Conservation (phyloP, 92 coral and sea anemone species). For the Palythoa heliodiscus region DNA sequence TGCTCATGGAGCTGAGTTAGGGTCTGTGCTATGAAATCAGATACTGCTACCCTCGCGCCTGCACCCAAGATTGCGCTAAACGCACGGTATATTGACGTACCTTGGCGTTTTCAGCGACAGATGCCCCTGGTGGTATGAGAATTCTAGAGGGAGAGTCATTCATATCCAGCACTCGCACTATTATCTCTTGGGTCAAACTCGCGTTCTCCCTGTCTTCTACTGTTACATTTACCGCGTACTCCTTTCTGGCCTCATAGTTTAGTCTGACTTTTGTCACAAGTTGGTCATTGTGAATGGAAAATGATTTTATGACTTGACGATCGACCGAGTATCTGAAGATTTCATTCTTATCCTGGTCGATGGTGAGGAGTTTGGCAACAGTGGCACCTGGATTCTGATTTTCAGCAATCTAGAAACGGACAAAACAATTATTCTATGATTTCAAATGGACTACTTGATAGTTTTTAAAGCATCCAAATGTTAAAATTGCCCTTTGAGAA, state of each 20-base stretch:
- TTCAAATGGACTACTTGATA: too few relatives aligned
- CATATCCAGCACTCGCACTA: slow-evolving; percentile 59
- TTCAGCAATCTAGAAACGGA: slow-evolving; percentile 52
- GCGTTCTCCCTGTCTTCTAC: slow-evolving; percentile 64
- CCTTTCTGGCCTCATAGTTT: slow-evolving; percentile 51
- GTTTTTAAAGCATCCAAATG: too few relatives aligned
- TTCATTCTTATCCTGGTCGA: slow-evolving; percentile 57
- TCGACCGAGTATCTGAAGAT: slow-evolving; percentile 51
- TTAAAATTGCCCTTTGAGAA: background rate
- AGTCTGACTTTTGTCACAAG: slow-evolving; percentile 57
- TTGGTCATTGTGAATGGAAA: slow-evolving; percentile 45
- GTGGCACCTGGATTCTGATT: slow-evolving; percentile 58
- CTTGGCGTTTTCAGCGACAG: slow-evolving; percentile 61
- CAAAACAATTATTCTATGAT: background rate
- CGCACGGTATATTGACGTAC: slow-evolving; percentile 8
- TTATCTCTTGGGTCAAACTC: slow-evolving; percentile 57
- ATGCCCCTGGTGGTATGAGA: slow-evolving; percentile 55
- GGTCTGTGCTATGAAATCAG: too few relatives aligned
- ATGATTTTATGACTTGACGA: slow-evolving; percentile 18
- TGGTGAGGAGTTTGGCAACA: slow-evolving; percentile 49
- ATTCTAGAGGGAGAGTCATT: slow-evolving; percentile 64
- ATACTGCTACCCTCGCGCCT: too few relatives aligned
- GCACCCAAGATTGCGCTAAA: background rate
- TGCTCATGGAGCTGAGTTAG: background rate
- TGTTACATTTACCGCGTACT: slow-evolving; percentile 56